Percentiles rank a stretch among this genome's conserved stretches.
phyloP scores from a whole-genome alignment of 2,113 vertebrate genomes.

The Corythornis vintsioides region DNA sequence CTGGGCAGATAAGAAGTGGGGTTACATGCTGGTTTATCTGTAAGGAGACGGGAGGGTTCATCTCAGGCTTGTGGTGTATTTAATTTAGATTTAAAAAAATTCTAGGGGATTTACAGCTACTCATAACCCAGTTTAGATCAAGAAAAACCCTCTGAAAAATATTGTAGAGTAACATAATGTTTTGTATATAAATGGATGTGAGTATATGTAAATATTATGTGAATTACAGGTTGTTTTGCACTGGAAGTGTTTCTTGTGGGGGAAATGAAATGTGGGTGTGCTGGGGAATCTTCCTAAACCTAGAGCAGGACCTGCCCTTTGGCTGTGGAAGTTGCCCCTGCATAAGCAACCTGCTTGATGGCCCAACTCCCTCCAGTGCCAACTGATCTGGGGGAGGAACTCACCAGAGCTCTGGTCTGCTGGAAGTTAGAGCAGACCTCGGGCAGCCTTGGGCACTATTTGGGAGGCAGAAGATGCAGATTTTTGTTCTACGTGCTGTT shows the following conservation, averaged over 20 bases:
- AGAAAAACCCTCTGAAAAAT: conserved; percentile 33
- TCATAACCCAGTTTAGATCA: conserved; percentile 44
- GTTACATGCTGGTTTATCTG: conserved; percentile 56
- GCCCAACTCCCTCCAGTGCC: neutral
- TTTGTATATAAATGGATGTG: conserved; percentile 2
- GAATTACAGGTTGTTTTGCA: conserved; percentile 18
- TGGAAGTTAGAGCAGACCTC: neutral
- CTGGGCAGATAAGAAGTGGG: conserved; percentile 56
- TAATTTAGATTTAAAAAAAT: conserved; percentile 65
- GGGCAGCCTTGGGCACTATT: neutral
- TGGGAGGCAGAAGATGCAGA: neutral
- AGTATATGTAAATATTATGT: neutral
- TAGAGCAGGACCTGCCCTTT: neutral
- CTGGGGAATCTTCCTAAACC: neutral
- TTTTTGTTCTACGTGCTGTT: neutral
- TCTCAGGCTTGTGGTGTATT: conserved; percentile 34
- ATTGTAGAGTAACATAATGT: neutral
- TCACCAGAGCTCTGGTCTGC: neutral
- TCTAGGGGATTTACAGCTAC: conserved; percentile 51
- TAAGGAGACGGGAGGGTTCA: conserved; percentile 21
- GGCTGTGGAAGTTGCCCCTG: neutral
- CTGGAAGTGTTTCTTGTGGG: neutral
- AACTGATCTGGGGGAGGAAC: neutral
- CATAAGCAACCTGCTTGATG: neutral
- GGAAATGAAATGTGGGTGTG: neutral